A percentile compares a stretch with the other conserved stretches of the same genome.
These are phyloP conservation scores for Mayetiola destructor DNA, from an alignment of 2,888 invertebrate species.

Conservation along the genomic window DNA sequence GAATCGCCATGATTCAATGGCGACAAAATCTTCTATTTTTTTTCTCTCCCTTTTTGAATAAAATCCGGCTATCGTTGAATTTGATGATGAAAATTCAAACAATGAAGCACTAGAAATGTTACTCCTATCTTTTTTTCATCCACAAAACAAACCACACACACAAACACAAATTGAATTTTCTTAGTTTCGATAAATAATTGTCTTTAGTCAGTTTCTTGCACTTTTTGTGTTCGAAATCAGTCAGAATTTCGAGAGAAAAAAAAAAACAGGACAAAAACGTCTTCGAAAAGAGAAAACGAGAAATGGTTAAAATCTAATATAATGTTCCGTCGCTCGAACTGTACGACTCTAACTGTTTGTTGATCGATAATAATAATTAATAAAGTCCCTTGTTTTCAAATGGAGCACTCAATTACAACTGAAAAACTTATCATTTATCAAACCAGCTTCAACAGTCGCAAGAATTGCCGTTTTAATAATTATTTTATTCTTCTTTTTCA, in stretches of 20 bases:
- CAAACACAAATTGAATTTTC: no score
- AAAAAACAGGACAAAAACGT: not conserved
- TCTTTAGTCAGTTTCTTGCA: not conserved
- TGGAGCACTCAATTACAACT: not conserved
- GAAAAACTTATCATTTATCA: conserved; percentile 2
- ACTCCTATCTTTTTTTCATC: not conserved
- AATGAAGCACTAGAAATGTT: not conserved
- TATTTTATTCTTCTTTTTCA: no score
- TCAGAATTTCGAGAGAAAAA: not conserved
- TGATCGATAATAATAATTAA: not conserved
- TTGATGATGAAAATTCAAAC: not conserved
- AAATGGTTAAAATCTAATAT: not conserved
- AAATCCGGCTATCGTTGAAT: not conserved
- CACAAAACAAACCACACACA: no score
- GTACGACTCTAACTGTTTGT: not conserved
- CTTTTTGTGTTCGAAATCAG: not conserved
- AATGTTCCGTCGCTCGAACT: not conserved
- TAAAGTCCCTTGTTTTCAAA: not conserved
- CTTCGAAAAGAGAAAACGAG: not conserved
- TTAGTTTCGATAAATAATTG: no score
- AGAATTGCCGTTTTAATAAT: no score
- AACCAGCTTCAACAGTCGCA: no score
- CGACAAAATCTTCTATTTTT: not conserved
- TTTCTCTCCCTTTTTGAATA: not conserved
- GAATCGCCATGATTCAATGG: not conserved